A percentile compares a stretch with the other conserved stretches of the same genome.
Evolutionary conservation across 64 coral and sea anemone genomes (phyloP).

Genomic region (Astreopora myriophthalma): DNA sequence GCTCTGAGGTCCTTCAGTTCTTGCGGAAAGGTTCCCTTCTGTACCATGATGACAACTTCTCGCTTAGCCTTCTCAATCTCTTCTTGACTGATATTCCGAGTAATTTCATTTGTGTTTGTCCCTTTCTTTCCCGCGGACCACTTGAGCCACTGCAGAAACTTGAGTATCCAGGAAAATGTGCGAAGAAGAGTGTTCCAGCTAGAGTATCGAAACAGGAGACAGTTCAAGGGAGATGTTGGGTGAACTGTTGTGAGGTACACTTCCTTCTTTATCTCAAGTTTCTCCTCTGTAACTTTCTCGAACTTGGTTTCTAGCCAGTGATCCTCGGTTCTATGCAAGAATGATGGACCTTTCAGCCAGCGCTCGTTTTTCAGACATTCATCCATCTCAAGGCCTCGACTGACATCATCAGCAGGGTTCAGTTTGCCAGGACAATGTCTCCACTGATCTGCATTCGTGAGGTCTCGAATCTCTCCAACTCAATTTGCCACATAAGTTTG

Average conservation of each 20-base stretch:
- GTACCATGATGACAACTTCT: neutral
- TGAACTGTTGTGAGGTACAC: neutral
- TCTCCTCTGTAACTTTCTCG: neutral
- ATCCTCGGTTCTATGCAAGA: neutral
- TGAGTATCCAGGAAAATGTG: neutral
- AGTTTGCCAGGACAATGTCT: conserved; percentile 34
- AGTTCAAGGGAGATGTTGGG: neutral
- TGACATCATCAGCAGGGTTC: conserved; percentile 1
- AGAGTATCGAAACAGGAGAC: neutral
- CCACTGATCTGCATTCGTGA: conserved; percentile 4
- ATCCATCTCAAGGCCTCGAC: neutral
- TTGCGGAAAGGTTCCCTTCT: neutral
- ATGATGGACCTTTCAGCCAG: conserved; percentile 38
- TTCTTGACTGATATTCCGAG: neutral
- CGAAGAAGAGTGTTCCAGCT: neutral
- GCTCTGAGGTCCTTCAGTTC: conserved; percentile 8
- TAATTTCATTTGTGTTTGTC: neutral
- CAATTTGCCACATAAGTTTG: no score
- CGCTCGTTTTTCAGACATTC: neutral
- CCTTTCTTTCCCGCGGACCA: neutral
- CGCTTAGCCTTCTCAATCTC: neutral
- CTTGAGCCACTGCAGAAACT: conserved; percentile 9
- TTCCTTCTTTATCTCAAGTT: conserved; percentile 14
- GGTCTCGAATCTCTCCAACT: conserved; percentile 19
- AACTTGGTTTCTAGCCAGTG: conserved; percentile 18